Evolutionary conservation across 2,113 vertebrate genomes (phyloP), one percentile per base, ranked within the genome.

Genomic region (Monopterus albus): DNA sequence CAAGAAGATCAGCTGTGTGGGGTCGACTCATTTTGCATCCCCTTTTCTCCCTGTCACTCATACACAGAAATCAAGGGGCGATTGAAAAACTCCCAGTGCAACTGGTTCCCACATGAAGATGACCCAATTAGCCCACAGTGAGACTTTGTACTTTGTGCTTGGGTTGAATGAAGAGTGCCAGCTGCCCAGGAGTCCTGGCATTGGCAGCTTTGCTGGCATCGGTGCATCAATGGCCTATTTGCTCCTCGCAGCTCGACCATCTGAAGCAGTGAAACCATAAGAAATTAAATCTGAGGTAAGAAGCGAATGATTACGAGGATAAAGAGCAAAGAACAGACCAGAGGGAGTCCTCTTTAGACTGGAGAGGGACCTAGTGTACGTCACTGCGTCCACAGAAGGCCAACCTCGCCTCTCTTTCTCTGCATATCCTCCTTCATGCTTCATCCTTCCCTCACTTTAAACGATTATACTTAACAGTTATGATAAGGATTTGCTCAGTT

Each of bases 51-150:
- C 9, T 1, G 13, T 60, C 47, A 60, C 31, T 50, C 53, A 20
- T 35, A 35, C 33, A 59, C 20, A 50, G 61, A 65, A 77, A 72
- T 36, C 58, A 59, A 64, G 55, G 20, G 58, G 58, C 55, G 52
- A 75, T 61, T 58, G 45, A 65, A 47, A 56, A 70, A 73, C 46
- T 26, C 43, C 43, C 62, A 68, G 61, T 60, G 58, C 33, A 39
- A 87, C 79, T 62, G 47, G 69, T 87, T 90, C 85, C 83, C 85
- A 90, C 82, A 88, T 68, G 84, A 78, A 68, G 75, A 81, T 79
- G 82, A 88, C 86, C 83, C 87, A 91, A 86, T 89, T 89, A 84
- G 82, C 45, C 65, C 87, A 91, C 89, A 91, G 83, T 84, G 74
- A 87, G 83, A 90, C 87, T 85, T 78, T 91, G 91, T 91, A 70